Evolutionary conservation across 2,797 vertebrate genomes (phyloP).

Genomic region (Ctenopoma kingsleyae): DNA sequence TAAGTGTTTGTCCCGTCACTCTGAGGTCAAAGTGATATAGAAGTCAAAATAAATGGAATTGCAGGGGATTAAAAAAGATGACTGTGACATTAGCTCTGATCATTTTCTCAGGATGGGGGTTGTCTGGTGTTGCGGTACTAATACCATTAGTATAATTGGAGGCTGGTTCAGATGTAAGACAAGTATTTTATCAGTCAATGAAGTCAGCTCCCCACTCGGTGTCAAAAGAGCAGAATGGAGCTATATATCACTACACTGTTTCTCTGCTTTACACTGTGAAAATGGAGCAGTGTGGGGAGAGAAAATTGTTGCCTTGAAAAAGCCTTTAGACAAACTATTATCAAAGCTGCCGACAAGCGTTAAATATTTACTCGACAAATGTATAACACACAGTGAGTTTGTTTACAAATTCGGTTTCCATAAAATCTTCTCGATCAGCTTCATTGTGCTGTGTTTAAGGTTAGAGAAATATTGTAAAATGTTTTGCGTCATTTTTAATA

Average conservation of each 20-base stretch:
- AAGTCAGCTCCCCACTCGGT: slow-evolving; percentile 45
- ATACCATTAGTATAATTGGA: slow-evolving; percentile 63
- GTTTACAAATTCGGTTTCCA: background rate
- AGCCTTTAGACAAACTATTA: background rate
- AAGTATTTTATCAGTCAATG: slow-evolving; percentile 59
- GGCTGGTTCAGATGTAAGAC: slow-evolving; percentile 51
- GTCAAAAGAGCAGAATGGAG: slow-evolving; percentile 43
- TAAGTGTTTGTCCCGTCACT: slow-evolving; percentile 40
- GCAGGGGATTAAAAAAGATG: slow-evolving; percentile 48
- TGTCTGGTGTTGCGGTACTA: slow-evolving; percentile 18
- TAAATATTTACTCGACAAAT: background rate
- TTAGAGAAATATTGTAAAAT: no score
- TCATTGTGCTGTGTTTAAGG: background rate
- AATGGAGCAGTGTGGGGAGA: slow-evolving; percentile 9
- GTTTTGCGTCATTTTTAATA: no score
- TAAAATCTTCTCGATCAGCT: background rate
- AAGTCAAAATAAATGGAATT: slow-evolving; percentile 44
- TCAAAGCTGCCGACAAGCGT: background rate
- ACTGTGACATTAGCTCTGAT: slow-evolving; percentile 44
- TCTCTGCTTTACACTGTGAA: slow-evolving; percentile 8
- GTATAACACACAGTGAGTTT: background rate
- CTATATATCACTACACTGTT: slow-evolving; percentile 19
- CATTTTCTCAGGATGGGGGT: slow-evolving; percentile 11
- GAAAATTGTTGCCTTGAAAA: background rate
- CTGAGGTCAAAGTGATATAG: slow-evolving; percentile 40